phyloP scores from a whole-genome alignment of 2,797 vertebrate genomes.

The Decapterus maruadsi region DNA sequence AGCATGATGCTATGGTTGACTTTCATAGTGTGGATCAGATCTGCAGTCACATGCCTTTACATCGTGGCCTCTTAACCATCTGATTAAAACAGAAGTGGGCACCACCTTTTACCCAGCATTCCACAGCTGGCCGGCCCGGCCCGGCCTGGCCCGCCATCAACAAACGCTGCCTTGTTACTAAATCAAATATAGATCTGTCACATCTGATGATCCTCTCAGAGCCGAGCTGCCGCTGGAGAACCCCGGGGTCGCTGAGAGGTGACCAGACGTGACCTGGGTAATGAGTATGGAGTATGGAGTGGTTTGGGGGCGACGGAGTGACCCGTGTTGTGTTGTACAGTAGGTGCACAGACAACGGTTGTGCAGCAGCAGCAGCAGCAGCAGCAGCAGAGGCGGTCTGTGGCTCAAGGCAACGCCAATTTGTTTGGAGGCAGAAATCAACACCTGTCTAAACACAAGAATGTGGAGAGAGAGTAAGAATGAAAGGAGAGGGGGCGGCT shows the following conservation, averaged over 20 bases:
- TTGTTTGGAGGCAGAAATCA: slow-evolving; percentile 74
- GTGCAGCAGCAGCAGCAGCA: slow-evolving; percentile 28
- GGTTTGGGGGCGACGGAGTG: background rate
- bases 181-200: slow-evolving; percentile 45
- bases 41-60: slow-evolving; percentile 34
- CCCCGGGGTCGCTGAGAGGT: background rate
- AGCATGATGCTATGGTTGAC: too few relatives aligned
- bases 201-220: slow-evolving; percentile 22
- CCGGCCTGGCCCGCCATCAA: slow-evolving; percentile 10
- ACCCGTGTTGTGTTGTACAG: too few relatives aligned
- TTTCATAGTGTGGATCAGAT: too few relatives aligned
- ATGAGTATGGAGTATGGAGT: background rate
- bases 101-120: slow-evolving; percentile 26
- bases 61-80: slow-evolving; percentile 16
- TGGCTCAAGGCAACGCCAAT: slow-evolving; percentile 55
- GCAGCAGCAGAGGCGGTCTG: slow-evolving; percentile 37
- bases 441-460: slow-evolving; percentile 78
- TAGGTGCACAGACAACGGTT: slow-evolving; percentile 1
- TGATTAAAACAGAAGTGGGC: slow-evolving; percentile 36
- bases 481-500: slow-evolving; percentile 36
- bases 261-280: background rate
- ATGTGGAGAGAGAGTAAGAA: slow-evolving; percentile 50
- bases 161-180: slow-evolving; percentile 49
- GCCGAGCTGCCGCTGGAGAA: background rate
- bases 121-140: slow-evolving; percentile 17